Conservation (phyloP, 2,797 vertebrate species). For the Molossus alvarezi region DNA sequence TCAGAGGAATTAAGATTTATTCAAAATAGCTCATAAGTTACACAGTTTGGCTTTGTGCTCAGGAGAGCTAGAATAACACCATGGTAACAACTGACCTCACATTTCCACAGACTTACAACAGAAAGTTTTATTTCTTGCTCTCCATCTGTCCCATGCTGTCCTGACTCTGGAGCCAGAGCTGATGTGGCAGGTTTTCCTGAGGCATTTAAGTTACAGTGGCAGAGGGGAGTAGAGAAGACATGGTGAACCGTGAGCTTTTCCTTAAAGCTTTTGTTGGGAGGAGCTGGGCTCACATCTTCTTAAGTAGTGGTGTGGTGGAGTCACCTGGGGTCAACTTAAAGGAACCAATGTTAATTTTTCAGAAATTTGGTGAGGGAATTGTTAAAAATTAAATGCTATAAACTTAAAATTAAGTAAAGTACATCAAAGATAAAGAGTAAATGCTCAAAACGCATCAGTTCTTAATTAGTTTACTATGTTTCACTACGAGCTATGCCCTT, state of each 20-base stretch:
- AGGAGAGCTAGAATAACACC: background rate
- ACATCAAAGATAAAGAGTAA: background rate
- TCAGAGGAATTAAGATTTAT: background rate
- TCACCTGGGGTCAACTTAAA: background rate
- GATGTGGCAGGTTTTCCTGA: too few relatives aligned
- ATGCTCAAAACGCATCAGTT: background rate
- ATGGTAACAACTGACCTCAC: background rate
- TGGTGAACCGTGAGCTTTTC: background rate
- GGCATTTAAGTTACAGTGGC: background rate
- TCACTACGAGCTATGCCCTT: background rate
- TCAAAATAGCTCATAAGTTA: background rate
- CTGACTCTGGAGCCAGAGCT: background rate
- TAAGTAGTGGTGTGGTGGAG: too few relatives aligned
- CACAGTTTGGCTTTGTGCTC: background rate
- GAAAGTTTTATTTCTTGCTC: background rate
- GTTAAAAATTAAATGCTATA: constrained; percentile 34
- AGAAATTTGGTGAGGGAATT: background rate
- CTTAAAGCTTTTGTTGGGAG: background rate
- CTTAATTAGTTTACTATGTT: background rate
- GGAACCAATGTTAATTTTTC: background rate
- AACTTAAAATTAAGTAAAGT: background rate
- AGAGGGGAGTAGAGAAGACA: background rate
- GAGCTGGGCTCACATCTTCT: background rate
- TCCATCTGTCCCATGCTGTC: background rate
- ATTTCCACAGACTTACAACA: background rate